These are phyloP conservation scores for Hylaeus volcanicus DNA, from an alignment of 1,140 invertebrate species.

Conservation along the genomic window DNA sequence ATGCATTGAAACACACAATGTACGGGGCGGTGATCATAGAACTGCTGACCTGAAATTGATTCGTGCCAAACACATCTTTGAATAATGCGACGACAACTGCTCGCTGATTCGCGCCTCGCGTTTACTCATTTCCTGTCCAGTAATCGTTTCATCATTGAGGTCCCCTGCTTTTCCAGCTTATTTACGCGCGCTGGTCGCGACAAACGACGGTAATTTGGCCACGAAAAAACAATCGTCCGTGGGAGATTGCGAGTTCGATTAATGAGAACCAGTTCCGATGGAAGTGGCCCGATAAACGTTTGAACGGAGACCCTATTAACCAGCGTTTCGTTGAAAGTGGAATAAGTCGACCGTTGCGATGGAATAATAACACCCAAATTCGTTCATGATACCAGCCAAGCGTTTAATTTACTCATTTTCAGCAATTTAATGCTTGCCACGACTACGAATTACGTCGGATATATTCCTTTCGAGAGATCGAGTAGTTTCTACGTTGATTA, in stretches of 20 bases:
- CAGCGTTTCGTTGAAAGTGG: not conserved
- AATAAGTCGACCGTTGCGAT: not conserved
- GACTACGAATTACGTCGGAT: too few species aligned
- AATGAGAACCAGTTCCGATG: not conserved
- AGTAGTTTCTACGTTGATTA: too few species aligned
- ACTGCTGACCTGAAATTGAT: constrained; percentile 33
- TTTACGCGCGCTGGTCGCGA: constrained; percentile 6
- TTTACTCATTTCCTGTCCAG: constrained; percentile 14
- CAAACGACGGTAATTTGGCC: not conserved
- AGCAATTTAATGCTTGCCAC: too few species aligned
- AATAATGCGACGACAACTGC: constrained; percentile 12
- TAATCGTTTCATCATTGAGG: constrained; percentile 14
- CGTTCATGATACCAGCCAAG: too few species aligned
- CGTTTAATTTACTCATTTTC: too few species aligned
- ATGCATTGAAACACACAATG: not conserved
- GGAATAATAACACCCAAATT: not conserved
- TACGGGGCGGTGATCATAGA: constrained; percentile 14
- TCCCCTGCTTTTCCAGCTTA: not conserved
- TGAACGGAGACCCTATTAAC: not conserved
- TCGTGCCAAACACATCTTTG: constrained; percentile 26
- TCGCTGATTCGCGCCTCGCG: not conserved
- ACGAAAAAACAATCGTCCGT: not conserved
- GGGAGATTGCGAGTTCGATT: not conserved
- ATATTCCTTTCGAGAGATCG: too few species aligned
- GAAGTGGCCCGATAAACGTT: not conserved